These are phyloP conservation scores for Poecilia latipinna DNA, from an alignment of 2,113 vertebrate genomes.

Conservation along the genomic window DNA sequence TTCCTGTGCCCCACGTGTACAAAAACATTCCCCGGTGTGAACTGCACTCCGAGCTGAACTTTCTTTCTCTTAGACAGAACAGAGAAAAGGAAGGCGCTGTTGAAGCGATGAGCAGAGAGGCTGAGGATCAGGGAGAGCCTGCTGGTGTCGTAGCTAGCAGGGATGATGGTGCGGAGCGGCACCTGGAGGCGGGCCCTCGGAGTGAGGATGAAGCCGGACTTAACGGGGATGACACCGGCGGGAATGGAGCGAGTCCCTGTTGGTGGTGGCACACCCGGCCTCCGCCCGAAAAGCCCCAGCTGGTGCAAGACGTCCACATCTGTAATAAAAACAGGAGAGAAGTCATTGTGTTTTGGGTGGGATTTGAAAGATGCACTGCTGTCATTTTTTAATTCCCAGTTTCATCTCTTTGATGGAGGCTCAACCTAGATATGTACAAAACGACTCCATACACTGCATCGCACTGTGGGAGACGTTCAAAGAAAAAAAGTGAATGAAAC, in stretches of 20 bases:
- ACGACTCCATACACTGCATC: not conserved
- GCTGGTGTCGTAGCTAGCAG: conserved; percentile 72
- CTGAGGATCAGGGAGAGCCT: conserved; percentile 90
- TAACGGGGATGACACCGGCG: conserved; percentile 90
- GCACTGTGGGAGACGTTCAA: not conserved
- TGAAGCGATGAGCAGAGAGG: conserved; percentile 91
- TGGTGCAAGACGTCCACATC: conserved; percentile 95
- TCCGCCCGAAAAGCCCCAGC: conserved; percentile 88
- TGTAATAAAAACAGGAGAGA: conserved; percentile 70
- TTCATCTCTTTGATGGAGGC: not conserved
- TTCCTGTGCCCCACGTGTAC: conserved; percentile 87
- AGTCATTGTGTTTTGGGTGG: not conserved
- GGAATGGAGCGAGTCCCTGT: conserved; percentile 71
- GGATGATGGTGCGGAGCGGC: conserved; percentile 82
- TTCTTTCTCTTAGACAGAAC: conserved; percentile 86
- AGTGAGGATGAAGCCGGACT: conserved; percentile 92
- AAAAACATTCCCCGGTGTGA: conserved; percentile 85
- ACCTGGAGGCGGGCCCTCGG: conserved; percentile 86
- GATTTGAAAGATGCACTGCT: not conserved
- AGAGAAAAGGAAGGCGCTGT: conserved; percentile 92
- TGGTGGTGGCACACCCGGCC: conserved; percentile 57
- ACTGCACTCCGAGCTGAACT: conserved; percentile 93
- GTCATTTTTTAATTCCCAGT: not conserved
- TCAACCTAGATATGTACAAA: not conserved
- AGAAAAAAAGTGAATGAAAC: not conserved